Percentiles rank a stretch among this genome's conserved stretches.
phyloP scores from a whole-genome alignment of 2,797 vertebrate species.

The Steatocranus sp. region DNA sequence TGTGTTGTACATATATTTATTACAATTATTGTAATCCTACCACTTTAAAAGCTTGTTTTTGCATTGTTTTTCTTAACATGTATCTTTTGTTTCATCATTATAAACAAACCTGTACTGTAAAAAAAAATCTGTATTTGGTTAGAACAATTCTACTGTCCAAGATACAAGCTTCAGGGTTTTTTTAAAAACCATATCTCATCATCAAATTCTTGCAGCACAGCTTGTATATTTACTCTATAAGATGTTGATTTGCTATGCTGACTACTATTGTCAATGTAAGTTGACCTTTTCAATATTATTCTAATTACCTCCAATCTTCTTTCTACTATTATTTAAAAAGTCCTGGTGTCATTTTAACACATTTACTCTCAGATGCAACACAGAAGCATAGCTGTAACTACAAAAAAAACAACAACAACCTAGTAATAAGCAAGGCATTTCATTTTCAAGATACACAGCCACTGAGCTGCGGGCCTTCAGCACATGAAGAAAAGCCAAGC shows the following conservation, averaged over 20 bases:
- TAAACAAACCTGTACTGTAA: background rate
- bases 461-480: conserved; percentile 1
- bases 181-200: background rate
- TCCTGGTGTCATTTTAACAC: background rate
- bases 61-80: background rate
- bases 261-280: conserved; percentile 14
- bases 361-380: background rate
- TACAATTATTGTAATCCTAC: background rate
- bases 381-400: background rate
- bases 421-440: background rate
- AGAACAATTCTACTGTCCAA: background rate
- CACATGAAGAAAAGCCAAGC: background rate
- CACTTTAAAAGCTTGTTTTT: background rate
- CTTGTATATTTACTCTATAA: background rate
- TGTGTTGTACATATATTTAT: background rate
- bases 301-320: background rate
- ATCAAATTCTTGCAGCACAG: background rate
- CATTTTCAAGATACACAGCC: background rate
- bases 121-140: background rate
- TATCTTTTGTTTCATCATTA: background rate
- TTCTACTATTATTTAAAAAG: background rate
- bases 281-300: conserved; percentile 39
- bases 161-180: background rate
- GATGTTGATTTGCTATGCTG: background rate
- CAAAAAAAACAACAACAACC: background rate